Evolutionary conservation across 2,888 invertebrate species (phyloP), one percentile per base, ranked within the genome.

Genomic region (Syritta pipiens): DNA sequence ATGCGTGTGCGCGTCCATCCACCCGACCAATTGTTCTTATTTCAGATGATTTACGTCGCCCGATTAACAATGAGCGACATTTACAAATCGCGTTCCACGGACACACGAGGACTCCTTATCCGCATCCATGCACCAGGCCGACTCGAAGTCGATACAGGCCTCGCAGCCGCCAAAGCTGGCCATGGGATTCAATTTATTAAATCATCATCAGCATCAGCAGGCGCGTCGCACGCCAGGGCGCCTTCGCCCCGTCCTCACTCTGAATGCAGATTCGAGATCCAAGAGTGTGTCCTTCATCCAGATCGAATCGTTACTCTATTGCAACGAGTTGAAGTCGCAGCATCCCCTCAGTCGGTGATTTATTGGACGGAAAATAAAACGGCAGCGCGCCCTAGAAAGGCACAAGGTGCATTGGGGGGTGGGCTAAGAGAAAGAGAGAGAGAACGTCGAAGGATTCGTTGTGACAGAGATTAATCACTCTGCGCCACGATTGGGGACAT

Each of bases 1-100:
- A 26, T 19, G 19, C 46, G 46, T 42, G 7, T 65, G 44, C 32
- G 30, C 17, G 46, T 19, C n/a, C 32, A 46, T 17, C n/a, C 12
- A 55, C 62, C 49, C 51, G 20, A 55, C 14, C 79, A 79, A 79
- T 74, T 79, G 79, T 79, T 79, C 72, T 68, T 74, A 79, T 72
- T 68, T 79, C 67, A 68, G 51, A 79, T 74, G 79, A 79, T 79
- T 74, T 74, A 79, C 60, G 79, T 67, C 30, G 67, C 37, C 46
- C 74, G 79, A 79, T 79, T 79, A 79, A 79, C 79, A 74, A 42
- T 62, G 74, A 74, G 57, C 51, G 79, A 79, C 79, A 79, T 74
- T 79, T 68, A 79, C 79, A 79, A 79, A 79, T 79, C 79, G 65
- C 49, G 72, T 44, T 44, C 62, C 72, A 51, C 79, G 72, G 32